These are phyloP conservation scores for Agelas oroides DNA, from an alignment of 37 sponge, comb jelly and placozoan genomes.

Conservation along the genomic window DNA sequence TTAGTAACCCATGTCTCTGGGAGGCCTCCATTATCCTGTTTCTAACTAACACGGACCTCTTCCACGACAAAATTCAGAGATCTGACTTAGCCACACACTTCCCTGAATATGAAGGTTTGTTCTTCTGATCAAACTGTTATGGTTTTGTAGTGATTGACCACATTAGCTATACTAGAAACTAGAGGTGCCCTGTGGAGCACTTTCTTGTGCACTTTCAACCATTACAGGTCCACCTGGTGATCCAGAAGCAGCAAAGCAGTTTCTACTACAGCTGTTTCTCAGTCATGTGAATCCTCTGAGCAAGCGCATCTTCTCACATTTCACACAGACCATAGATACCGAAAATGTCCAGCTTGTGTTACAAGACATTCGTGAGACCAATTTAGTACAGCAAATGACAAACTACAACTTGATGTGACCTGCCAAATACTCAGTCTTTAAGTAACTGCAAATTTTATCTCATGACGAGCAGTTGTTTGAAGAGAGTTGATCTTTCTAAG, in stretches of 20 bases:
- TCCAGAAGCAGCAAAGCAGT: constrained; percentile 52
- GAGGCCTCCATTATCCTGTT: constrained; percentile 92
- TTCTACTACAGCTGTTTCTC: constrained; percentile 59
- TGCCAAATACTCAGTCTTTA: no score
- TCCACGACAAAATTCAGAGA: constrained; percentile 89
- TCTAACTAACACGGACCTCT: constrained; percentile 95
- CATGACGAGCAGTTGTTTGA: no score
- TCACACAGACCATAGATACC: constrained; percentile 91
- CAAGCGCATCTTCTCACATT: constrained; percentile 79
- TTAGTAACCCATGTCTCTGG: constrained; percentile 90
- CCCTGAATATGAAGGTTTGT: constrained; percentile 71
- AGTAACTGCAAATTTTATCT: no score
- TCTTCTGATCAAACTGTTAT: no score
- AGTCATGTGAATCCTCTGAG: constrained; percentile 38
- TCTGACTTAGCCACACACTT: constrained; percentile 94
- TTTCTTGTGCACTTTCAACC: background rate
- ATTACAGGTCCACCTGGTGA: constrained; percentile 71
- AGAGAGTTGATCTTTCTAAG: no score
- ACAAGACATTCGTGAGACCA: constrained; percentile 69
- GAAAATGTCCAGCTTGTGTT: constrained; percentile 89
- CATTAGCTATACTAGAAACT: no score
- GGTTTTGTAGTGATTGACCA: no score
- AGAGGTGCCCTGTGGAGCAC: no score
- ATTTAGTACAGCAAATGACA: constrained; percentile 56
- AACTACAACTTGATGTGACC: constrained; percentile 64